A percentile compares a stretch with the other conserved stretches of the same genome.
phyloP scores from a whole-genome alignment of 2,888 invertebrate genomes.

The Melanostoma mellinum region DNA sequence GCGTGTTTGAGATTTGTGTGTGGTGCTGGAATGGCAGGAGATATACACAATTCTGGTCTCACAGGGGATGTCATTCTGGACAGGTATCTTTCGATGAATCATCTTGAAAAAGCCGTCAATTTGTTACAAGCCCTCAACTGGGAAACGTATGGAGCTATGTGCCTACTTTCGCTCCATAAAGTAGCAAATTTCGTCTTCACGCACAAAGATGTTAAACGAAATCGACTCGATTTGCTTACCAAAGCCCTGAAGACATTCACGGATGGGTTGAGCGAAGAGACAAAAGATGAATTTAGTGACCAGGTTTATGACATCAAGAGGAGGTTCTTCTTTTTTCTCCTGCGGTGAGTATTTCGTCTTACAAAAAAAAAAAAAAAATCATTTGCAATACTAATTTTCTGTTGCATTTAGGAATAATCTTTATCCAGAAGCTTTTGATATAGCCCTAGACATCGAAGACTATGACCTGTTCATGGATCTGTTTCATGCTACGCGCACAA shows the following conservation, averaged over 20 bases:
- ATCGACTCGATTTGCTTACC: constrained; percentile 85
- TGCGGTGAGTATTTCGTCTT: constrained; percentile 84
- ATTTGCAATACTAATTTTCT: not conserved
- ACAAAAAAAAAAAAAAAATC: no score
- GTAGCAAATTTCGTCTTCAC: constrained; percentile 86
- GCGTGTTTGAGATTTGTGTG: constrained; percentile 84
- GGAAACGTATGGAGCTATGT: constrained; percentile 89
- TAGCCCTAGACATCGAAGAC: constrained; percentile 92
- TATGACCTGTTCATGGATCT: constrained; percentile 94
- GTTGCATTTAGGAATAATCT: constrained; percentile 84
- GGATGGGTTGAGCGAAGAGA: constrained; percentile 85
- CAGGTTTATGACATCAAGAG: constrained; percentile 92
- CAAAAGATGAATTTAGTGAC: constrained; percentile 89
- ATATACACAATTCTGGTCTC: constrained; percentile 83
- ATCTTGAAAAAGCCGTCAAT: constrained; percentile 87
- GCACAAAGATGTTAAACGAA: constrained; percentile 78
- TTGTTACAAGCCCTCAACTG: constrained; percentile 88
- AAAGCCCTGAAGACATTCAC: constrained; percentile 92
- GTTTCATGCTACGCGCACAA: constrained; percentile 87
- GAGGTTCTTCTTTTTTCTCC: constrained; percentile 92
- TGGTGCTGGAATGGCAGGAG: constrained; percentile 82
- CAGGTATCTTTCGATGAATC: constrained; percentile 86
- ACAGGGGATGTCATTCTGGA: constrained; percentile 85
- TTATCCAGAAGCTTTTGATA: constrained; percentile 91
- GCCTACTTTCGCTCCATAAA: constrained; percentile 89